These are phyloP conservation scores for Isurus oxyrinchus DNA, from an alignment of 2,113 vertebrate species.

Conservation along the genomic window DNA sequence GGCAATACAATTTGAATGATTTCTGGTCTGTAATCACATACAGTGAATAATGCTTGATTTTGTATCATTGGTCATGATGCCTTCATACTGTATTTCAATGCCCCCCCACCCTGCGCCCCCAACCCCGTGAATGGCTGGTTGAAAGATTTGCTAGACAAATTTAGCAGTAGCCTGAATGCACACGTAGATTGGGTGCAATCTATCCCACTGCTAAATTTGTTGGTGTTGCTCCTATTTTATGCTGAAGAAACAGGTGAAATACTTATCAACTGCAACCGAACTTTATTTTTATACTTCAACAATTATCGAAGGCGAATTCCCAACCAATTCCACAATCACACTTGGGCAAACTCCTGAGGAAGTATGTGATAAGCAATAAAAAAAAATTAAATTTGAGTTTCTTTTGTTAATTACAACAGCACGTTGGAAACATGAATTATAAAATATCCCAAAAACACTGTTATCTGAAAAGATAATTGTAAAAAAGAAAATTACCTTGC, in stretches of 20 bases:
- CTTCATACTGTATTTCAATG: background rate
- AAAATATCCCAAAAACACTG: background rate
- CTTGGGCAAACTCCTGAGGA: background rate
- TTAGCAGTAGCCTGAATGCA: background rate
- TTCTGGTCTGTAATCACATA: background rate
- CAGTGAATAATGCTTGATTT: background rate
- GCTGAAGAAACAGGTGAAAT: background rate
- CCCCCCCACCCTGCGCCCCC: too few relatives aligned
- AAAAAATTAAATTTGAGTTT: background rate
- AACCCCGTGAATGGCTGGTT: too few relatives aligned
- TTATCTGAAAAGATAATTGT: background rate
- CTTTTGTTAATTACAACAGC: background rate
- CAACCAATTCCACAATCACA: background rate
- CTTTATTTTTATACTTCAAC: background rate
- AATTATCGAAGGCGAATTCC: background rate
- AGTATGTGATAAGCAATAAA: background rate
- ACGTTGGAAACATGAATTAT: background rate
- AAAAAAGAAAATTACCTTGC: slow-evolving; percentile 16
- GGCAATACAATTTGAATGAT: background rate
- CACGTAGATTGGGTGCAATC: background rate
- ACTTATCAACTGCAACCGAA: background rate
- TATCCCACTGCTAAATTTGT: background rate
- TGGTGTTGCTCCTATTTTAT: background rate
- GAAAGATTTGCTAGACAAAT: background rate
- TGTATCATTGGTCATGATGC: background rate